These are phyloP conservation scores for Dolomedes plantarius DNA, from an alignment of 2,888 invertebrate genomes.

Conservation along the genomic window DNA sequence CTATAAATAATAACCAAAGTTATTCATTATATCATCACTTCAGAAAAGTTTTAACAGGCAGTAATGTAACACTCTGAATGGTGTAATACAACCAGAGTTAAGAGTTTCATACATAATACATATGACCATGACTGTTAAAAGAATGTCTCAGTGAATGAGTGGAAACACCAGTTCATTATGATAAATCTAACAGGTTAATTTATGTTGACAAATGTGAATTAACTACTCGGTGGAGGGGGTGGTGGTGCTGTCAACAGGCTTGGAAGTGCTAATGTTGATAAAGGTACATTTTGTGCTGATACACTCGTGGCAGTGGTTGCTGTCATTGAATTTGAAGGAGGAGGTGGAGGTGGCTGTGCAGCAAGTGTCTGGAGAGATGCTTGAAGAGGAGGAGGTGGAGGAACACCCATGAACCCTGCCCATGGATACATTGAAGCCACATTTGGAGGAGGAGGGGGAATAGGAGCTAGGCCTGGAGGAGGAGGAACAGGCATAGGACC, in stretches of 20 bases:
- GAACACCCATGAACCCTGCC: constrained; percentile 73
- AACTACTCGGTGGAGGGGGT: constrained; percentile 82
- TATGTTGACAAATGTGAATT: no score
- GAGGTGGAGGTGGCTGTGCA: constrained; percentile 75
- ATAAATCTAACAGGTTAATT: no score
- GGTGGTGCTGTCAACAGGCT: constrained; percentile 83
- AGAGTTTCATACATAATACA: no score
- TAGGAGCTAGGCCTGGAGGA: constrained; percentile 70
- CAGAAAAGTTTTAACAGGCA: no score
- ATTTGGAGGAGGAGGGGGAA: constrained; percentile 75
- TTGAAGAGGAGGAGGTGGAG: constrained; percentile 73
- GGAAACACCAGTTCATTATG: no score
- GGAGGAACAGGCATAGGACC: constrained; percentile 73
- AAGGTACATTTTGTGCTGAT: constrained; percentile 63
- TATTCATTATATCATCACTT: no score
- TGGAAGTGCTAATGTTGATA: constrained; percentile 79
- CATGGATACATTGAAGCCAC: constrained; percentile 77
- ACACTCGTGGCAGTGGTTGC: constrained; percentile 13
- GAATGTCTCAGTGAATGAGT: no score
- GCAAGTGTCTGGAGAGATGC: constrained; percentile 63
- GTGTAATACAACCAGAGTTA: no score
- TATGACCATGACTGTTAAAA: no score
- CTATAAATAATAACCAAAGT: no score
- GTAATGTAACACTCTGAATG: no score
- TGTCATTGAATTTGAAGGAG: constrained; percentile 71